Conservation (phyloP, 2,888 invertebrate genomes). For the Acronicta leporina region DNA sequence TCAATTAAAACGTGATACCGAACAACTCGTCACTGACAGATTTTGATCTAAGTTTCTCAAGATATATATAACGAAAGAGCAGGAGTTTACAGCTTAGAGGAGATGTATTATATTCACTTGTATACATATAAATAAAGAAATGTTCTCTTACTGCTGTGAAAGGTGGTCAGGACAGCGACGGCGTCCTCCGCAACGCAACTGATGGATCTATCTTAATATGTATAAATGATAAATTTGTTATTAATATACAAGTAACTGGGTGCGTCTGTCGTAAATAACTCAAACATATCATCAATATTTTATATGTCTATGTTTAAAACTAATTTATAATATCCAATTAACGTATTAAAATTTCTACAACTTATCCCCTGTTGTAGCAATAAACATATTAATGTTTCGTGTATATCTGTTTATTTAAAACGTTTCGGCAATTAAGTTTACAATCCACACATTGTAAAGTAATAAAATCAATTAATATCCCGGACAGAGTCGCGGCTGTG, state of each 20-base stretch:
- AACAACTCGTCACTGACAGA: too few relatives aligned
- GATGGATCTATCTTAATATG: too few relatives aligned
- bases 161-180: too few relatives aligned
- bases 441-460: slow-evolving; percentile 32
- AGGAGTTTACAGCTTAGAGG: too few relatives aligned
- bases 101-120: too few relatives aligned
- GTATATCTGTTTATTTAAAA: slow-evolving; percentile 22
- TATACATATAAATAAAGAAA: too few relatives aligned
- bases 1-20: too few relatives aligned
- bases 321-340: slow-evolving; percentile 40
- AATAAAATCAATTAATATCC: slow-evolving; percentile 38
- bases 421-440: slow-evolving; percentile 26
- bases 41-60: too few relatives aligned
- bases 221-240: slow-evolving; percentile 20
- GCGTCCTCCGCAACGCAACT: too few relatives aligned
- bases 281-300: slow-evolving; percentile 23
- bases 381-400: slow-evolving; percentile 5
- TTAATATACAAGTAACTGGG: slow-evolving; percentile 38
- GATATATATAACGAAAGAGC: too few relatives aligned
- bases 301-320: slow-evolving; percentile 28
- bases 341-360: slow-evolving; percentile 22
- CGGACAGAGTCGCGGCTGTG: neutral
- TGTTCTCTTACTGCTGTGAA: too few relatives aligned
- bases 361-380: slow-evolving; percentile 25
- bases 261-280: slow-evolving; percentile 32